Percentiles rank a stretch among this genome's conserved stretches.
Evolutionary conservation across 1,140 invertebrate species (phyloP).

Genomic region (Aphelinus atriplicis): DNA sequence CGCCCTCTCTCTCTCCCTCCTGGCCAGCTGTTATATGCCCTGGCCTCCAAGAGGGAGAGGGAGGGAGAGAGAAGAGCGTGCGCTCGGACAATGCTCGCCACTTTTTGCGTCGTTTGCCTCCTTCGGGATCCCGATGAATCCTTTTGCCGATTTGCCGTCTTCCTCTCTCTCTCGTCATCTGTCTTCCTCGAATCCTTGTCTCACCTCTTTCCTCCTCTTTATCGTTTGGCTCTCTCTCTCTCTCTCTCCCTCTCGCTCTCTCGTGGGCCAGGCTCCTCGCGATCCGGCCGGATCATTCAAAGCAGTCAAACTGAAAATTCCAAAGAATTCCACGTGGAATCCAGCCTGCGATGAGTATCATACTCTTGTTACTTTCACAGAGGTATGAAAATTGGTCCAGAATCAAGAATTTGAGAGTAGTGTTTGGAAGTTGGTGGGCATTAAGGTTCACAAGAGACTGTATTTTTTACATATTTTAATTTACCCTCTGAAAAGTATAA

Average conservation of each 20-base stretch:
- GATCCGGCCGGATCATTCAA: neutral
- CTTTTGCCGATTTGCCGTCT: constrained; percentile 25
- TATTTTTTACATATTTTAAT: no score
- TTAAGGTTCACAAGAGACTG: no score
- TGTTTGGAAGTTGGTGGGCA: no score
- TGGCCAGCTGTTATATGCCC: neutral
- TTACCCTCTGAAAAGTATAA: no score
- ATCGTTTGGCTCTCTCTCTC: constrained; percentile 15
- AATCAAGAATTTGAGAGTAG: no score
- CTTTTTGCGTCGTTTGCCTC: constrained; percentile 64
- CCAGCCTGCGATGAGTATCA: no score
- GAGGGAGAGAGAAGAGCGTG: constrained; percentile 27
- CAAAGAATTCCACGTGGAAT: constrained; percentile 40
- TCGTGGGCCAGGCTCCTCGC: neutral
- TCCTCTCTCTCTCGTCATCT: constrained; percentile 38
- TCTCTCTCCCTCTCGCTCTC: neutral
- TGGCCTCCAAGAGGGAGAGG: constrained; percentile 22
- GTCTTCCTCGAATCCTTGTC: constrained; percentile 40
- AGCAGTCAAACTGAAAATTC: constrained; percentile 61
- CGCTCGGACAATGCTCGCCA: constrained; percentile 61
- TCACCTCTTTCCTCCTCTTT: constrained; percentile 41
- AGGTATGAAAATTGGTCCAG: no score
- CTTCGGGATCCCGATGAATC: constrained; percentile 48
- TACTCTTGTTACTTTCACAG: no score
- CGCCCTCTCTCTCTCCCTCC: constrained; percentile 42